Base-by-base conservation (phyloP, 2,888 invertebrate genomes). In the Cryptocephalus moraei region DNA sequence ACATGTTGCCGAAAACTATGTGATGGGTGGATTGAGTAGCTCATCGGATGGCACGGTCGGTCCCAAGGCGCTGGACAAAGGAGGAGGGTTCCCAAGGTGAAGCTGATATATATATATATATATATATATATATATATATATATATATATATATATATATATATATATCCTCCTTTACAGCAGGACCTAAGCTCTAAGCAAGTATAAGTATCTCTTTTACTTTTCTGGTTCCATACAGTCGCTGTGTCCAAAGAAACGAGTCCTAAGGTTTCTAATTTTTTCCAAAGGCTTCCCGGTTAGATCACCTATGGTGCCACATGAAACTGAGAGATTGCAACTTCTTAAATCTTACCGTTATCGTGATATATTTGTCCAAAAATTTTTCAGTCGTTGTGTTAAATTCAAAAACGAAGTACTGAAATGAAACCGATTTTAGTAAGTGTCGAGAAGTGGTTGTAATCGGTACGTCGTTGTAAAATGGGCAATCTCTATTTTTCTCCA, bases 201-300 rank as follows among this genome's bases (percentile, higher is more conserved):
- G 6, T 22, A 22, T 22, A 22, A 22, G 22, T 22, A 4, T 22
- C 6, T 22, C 22, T 22, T 33, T 62, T 68, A 83, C 84, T 75
- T 59, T 79, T 76, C 62, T 86, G 85, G 43, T 73, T 73, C 84
- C 87, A 87, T 11, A 89, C 77, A 1, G 80, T 79, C 8, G 80
- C 81, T 9, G 86, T 68, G 58, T 85, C 83, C 40, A 86, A 71
- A 14, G 68, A 71, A 8, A 79, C 68, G 60, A 78, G 78, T 0
- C 85, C 85, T 11, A 82, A 57, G 1, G 73, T 64, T 13, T 73
- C 66, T 6, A 77, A 72, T 10, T 73, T 69, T 11, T 75, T 73
- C 51, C 70, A 74, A 13, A 61, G 46, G 32, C 55, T 60, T 44
- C 60, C 58, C 8, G 70, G 68, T 53, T 63, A 60, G 33, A 68